Percentiles rank a stretch among this genome's conserved stretches.
phyloP scores from a whole-genome alignment of 92 coral and sea anemone genomes.

The Actinernus sp. region DNA sequence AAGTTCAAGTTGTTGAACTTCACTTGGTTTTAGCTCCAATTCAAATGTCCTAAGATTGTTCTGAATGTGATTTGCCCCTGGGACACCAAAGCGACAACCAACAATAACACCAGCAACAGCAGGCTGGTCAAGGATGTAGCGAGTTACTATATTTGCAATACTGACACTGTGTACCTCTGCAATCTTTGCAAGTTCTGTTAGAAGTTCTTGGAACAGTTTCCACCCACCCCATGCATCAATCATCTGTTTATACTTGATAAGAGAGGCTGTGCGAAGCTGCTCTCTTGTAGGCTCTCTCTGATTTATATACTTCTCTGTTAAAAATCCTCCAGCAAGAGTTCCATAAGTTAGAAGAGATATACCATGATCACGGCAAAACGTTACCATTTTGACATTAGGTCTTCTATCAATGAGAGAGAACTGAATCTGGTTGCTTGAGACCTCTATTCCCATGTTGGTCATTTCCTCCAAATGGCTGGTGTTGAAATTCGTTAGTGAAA shows the following conservation, averaged over 20 bases:
- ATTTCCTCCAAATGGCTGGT: conserved; percentile 72
- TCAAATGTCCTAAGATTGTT: conserved; percentile 68
- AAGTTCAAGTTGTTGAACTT: conserved; percentile 53
- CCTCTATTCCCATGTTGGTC: conserved; percentile 52
- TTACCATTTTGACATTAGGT: conserved; percentile 73
- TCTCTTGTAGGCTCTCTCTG: conserved; percentile 52
- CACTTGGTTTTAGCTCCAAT: conserved; percentile 39
- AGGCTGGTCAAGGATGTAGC: conserved; percentile 82
- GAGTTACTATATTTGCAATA: conserved; percentile 84
- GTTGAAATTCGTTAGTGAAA: conserved; percentile 81
- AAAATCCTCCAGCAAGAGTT: conserved; percentile 78
- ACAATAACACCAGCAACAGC: conserved; percentile 79
- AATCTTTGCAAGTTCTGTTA: conserved; percentile 54
- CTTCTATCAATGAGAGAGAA: conserved; percentile 85
- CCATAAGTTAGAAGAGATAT: conserved; percentile 80
- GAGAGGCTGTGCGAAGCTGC: conserved; percentile 78
- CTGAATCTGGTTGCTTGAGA: conserved; percentile 88
- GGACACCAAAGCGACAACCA: conserved; percentile 83
- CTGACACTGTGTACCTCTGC: conserved; percentile 65
- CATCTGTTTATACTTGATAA: conserved; percentile 82
- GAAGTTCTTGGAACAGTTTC: conserved; percentile 78
- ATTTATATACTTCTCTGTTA: conserved; percentile 70
- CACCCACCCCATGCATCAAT: conserved; percentile 94
- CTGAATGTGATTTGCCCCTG: conserved; percentile 73
- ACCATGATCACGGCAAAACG: conserved; percentile 69